phyloP scores from a whole-genome alignment of 2,113 vertebrate species.

The Salminus brasiliensis region DNA sequence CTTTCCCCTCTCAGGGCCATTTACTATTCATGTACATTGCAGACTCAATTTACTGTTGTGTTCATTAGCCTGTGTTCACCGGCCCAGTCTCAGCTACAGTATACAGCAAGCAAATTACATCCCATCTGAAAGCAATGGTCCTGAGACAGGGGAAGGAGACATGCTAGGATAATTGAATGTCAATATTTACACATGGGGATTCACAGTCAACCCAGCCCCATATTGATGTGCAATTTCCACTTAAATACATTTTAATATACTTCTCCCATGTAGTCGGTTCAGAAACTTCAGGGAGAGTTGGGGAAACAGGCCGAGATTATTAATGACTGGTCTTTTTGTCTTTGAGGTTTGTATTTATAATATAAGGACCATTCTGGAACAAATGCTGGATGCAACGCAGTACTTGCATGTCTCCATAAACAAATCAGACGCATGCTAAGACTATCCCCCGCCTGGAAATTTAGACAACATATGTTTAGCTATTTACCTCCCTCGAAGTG shows the following conservation, averaged over 20 bases:
- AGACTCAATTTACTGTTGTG: not conserved
- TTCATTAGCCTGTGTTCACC: not conserved
- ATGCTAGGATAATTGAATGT: slow-evolving; percentile 38
- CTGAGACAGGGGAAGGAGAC: slow-evolving; percentile 33
- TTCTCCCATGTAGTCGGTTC: not conserved
- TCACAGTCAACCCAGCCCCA: slow-evolving; percentile 9
- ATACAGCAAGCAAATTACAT: slow-evolving; percentile 23
- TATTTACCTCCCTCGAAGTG: slow-evolving; percentile 44
- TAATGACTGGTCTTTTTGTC: no score
- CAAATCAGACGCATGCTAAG: not conserved
- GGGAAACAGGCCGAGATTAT: not conserved
- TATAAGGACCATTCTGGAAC: no score
- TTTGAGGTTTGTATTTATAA: no score
- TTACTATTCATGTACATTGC: not conserved
- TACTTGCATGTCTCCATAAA: not conserved
- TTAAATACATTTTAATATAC: slow-evolving; percentile 15
- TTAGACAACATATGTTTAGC: slow-evolving; percentile 46
- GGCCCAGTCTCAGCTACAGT: not conserved
- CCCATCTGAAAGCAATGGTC: slow-evolving; percentile 28
- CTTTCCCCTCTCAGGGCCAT: not conserved
- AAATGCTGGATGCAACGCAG: not conserved
- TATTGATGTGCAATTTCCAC: slow-evolving; percentile 33
- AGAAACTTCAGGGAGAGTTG: not conserved
- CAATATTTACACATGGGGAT: slow-evolving; percentile 45
- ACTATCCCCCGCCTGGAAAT: slow-evolving; percentile 31